Evolutionary conservation across 2,113 vertebrate genomes (phyloP).

Genomic region (Phycodurus eques): DNA sequence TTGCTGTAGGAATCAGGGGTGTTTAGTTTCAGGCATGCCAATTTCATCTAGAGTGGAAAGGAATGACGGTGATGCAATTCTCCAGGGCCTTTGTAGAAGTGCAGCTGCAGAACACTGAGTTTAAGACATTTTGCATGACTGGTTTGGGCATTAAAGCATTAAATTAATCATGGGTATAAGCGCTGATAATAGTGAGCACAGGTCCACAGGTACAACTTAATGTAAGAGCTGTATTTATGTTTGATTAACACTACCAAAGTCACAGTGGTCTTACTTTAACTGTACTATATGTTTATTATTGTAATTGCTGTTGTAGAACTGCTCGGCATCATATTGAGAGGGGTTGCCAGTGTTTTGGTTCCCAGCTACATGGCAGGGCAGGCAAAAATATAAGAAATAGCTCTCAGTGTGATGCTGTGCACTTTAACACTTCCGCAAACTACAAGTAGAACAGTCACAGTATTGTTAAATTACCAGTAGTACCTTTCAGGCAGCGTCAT

Average conservation of each 20-base stretch:
- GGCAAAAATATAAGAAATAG: background rate
- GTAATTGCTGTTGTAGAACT: background rate
- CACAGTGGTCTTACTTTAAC: background rate
- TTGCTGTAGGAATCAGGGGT: background rate
- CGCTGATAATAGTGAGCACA: background rate
- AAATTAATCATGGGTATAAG: background rate
- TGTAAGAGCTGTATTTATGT: background rate
- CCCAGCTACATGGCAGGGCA: background rate
- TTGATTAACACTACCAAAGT: background rate
- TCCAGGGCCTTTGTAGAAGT: constrained; percentile 43
- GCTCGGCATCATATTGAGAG: background rate
- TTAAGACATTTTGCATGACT: constrained; percentile 21
- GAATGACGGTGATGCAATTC: constrained; percentile 63
- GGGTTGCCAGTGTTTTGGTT: background rate
- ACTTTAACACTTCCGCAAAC: background rate
- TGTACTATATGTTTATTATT: background rate
- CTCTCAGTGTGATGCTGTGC: background rate
- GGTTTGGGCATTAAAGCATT: background rate
- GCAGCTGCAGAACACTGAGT: constrained; percentile 52
- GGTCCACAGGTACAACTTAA: background rate
- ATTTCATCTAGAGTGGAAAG: constrained; percentile 51
- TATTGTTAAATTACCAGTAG: background rate
- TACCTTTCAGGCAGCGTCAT: background rate
- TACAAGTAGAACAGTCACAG: background rate
- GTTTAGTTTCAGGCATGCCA: constrained; percentile 25